Conservation (phyloP, 2,113 vertebrate species). For the Promerops cafer region DNA sequence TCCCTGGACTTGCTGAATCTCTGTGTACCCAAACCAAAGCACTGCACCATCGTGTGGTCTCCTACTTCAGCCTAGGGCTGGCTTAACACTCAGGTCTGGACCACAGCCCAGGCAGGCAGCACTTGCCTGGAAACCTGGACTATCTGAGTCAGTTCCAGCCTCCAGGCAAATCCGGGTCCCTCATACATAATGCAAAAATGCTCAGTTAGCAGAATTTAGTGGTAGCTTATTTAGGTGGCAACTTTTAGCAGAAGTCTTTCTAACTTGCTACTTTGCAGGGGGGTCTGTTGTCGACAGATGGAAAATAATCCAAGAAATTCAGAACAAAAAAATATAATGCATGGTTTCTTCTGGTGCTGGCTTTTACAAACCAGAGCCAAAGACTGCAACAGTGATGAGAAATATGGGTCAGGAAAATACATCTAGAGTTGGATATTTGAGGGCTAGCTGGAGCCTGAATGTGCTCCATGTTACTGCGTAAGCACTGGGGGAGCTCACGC, state of each 20-base stretch:
- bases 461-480: rapidly evolving
- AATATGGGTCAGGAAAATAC: background rate
- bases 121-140: rapidly evolving
- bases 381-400: background rate
- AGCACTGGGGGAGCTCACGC: rapidly evolving
- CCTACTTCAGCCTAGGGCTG: background rate
- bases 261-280: background rate
- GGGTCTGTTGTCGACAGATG: background rate
- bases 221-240: background rate
- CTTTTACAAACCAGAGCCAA: background rate
- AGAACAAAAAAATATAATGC: background rate
- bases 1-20: background rate
- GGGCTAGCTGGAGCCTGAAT: background rate
- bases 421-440: background rate
- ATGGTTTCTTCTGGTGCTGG: background rate
- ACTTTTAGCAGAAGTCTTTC: background rate
- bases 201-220: background rate
- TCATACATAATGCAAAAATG: background rate
- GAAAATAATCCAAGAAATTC: background rate
- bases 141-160: background rate
- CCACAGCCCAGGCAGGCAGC: background rate
- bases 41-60: rapidly evolving
- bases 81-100: background rate
- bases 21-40: background rate
- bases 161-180: background rate